phyloP scores from a whole-genome alignment of 2,797 vertebrate species.

The Sphenodon punctatus region DNA sequence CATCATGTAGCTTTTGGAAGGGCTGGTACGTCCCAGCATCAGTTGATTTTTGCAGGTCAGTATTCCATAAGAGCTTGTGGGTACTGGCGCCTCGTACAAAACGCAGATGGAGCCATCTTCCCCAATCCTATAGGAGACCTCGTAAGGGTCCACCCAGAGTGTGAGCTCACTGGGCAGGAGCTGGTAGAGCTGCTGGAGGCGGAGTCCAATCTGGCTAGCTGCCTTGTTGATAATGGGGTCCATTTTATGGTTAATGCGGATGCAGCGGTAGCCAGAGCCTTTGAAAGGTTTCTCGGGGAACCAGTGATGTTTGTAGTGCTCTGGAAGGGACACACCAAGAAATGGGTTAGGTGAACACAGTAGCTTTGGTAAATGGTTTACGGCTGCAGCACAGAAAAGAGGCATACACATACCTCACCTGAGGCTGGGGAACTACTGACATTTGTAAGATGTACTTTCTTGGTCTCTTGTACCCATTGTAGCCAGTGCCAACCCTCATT shows the following conservation, averaged over 20 bases:
- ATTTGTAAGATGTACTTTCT: neutral
- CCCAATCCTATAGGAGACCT: constrained; percentile 87
- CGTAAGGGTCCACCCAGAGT: constrained; percentile 87
- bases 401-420: neutral
- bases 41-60: constrained; percentile 83
- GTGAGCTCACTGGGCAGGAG: constrained; percentile 86
- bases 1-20: constrained; percentile 85
- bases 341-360: neutral
- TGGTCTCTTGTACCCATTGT: too few relatives aligned
- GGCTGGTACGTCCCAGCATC: constrained; percentile 77
- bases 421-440: neutral
- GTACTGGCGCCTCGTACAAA: constrained; percentile 75
- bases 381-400: neutral
- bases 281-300: constrained; percentile 85
- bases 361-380: neutral
- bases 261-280: constrained; percentile 88
- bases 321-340: constrained; percentile 51
- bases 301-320: constrained; percentile 87
- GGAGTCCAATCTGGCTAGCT: constrained; percentile 79
- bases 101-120: constrained; percentile 89
- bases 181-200: constrained; percentile 74
- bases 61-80: constrained; percentile 67
- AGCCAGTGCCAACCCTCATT: too few relatives aligned
- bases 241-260: constrained; percentile 87
- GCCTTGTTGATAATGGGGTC: constrained; percentile 84